Conservation (phyloP, 2,888 invertebrate genomes). For the Drosophila rellima region DNA sequence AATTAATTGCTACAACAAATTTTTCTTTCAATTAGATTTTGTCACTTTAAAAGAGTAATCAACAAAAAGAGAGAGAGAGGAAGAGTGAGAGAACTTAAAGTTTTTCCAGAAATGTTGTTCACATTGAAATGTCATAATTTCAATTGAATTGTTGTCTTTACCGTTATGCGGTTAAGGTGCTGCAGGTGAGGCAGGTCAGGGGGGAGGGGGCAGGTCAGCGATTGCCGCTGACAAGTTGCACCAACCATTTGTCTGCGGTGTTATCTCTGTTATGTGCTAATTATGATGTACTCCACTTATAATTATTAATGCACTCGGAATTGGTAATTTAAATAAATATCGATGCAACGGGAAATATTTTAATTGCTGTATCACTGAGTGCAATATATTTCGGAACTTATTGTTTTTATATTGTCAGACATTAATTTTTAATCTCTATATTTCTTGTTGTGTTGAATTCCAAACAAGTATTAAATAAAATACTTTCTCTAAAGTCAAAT, state of each 20-base stretch:
- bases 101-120: constrained; percentile 59
- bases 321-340: background rate
- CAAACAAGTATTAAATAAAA: too few species aligned
- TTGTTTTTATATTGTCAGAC: too few species aligned
- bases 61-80: background rate
- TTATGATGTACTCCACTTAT: constrained; percentile 61
- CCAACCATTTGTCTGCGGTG: constrained; percentile 39
- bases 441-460: too few species aligned
- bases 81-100: background rate
- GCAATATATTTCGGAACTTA: too few species aligned
- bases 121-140: constrained; percentile 82
- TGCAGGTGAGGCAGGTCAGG: constrained; percentile 1
- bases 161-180: constrained; percentile 53
- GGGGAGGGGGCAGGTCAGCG: background rate
- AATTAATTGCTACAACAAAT: constrained; percentile 73
- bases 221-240: constrained; percentile 60
- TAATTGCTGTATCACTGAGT: too few species aligned
- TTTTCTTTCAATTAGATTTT: constrained; percentile 75
- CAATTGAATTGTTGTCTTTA: constrained; percentile 76
- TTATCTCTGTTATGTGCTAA: constrained; percentile 72
- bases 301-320: constrained; percentile 34
- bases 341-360: too few species aligned
- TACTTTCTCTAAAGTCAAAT: background rate
- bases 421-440: too few species aligned
- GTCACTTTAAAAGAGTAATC: constrained; percentile 55